Base-by-base conservation (phyloP, 2,797 vertebrate species). In the Peromyscus attwateri region DNA sequence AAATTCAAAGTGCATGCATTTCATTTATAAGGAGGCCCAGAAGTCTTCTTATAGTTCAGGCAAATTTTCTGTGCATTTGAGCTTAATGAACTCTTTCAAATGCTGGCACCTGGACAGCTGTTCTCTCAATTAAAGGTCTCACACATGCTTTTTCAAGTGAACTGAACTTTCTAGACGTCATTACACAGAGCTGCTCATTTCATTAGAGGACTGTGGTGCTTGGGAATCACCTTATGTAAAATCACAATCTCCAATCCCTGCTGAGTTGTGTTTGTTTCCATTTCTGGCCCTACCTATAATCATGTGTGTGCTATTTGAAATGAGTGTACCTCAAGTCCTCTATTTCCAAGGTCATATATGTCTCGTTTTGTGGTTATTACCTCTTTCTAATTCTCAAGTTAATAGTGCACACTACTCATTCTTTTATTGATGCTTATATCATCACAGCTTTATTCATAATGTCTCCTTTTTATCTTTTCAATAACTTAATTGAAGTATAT, bases 21-120 rank as follows among this genome's bases (percentile, higher is more conserved):
- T 70, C 16, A 73, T 84, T 92, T 57, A 80, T 91, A 95, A 94
- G 76, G 34, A 95, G 84, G 4, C 81, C 80, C 79, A 87, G 79
- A 94, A 80, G 88, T 37, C 27, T 92, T 89, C 83, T 46, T 88
- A 95, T 40, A 95, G 94, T 94, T 96, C 93, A 95, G 83, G 49
- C 14, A 70, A 90, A 92, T 97, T 95, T 97, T 90, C 84, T 92
- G n/a, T 76, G 76, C 76, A 87, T 93, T 96, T 96, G 92, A 85
- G 92, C 60, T 94, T 95, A 97, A 97, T 93, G 88, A 95, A 68
- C 80, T 73, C 93, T 96, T 90, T 40, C 46, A 66, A 92, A 92
- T 88, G 37, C 70, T 95, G 88, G 91, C 80, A 92, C 52, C 57
- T 92, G 81, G 79, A 94, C 60, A 96, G 46, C 55, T 91, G 79